Conservation (phyloP, 2,113 vertebrate species). For the Lagopus muta region DNA sequence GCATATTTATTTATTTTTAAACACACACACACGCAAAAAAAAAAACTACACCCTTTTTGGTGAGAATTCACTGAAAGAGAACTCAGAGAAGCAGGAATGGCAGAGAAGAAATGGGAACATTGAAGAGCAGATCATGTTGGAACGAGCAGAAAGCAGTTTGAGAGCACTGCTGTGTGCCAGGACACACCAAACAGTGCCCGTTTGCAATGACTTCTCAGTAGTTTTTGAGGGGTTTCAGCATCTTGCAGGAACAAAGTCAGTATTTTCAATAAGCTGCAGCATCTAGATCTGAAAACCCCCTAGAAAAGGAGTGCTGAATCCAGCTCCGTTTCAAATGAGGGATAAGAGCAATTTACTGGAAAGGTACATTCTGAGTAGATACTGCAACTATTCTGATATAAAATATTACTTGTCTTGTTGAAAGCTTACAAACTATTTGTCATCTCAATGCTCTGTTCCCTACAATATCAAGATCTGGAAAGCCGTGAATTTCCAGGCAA, state of each 20-base stretch:
- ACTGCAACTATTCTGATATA: constrained; percentile 6
- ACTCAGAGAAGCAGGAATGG: not conserved
- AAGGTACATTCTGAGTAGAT: not conserved
- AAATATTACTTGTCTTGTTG: constrained; percentile 43
- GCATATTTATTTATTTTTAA: not conserved
- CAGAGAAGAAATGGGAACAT: not conserved
- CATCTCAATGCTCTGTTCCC: not conserved
- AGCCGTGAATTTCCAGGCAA: not conserved
- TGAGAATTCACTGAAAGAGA: not conserved
- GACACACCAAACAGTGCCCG: not conserved
- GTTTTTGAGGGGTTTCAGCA: not conserved
- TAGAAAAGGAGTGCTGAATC: not conserved
- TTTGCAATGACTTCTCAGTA: not conserved
- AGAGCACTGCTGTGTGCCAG: not conserved
- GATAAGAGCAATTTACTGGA: not conserved
- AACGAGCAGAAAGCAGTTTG: not conserved
- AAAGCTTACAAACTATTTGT: constrained; percentile 49
- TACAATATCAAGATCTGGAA: not conserved
- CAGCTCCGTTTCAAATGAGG: not conserved
- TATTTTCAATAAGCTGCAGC: not conserved
- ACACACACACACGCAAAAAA: not conserved
- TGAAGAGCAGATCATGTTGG: not conserved
- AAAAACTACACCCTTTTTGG: not conserved
- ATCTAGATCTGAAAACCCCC: not conserved
- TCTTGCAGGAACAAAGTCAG: not conserved